Conservation (phyloP, 2,888 invertebrate genomes). For the Habrosyne pyritoides region DNA sequence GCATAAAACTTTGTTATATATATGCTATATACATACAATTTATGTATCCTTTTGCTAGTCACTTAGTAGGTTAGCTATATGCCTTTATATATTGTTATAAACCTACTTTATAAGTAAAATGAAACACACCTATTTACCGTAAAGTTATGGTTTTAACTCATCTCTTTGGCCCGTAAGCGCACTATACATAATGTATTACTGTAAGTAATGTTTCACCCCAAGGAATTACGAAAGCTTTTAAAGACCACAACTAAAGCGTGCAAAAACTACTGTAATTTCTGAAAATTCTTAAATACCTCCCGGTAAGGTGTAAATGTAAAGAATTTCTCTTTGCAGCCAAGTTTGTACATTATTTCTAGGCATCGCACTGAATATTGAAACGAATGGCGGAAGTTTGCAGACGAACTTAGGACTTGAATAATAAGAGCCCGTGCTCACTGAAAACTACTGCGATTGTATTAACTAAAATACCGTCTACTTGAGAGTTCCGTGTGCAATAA, state of each 20-base stretch:
- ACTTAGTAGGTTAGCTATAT: too few relatives aligned
- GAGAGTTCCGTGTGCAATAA: slow-evolving; percentile 43
- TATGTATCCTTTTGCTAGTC: too few relatives aligned
- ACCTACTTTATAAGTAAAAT: too few relatives aligned
- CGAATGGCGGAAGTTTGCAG: slow-evolving; percentile 63
- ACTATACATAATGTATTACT: not conserved
- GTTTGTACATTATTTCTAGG: slow-evolving; percentile 57
- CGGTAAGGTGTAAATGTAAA: slow-evolving; percentile 38
- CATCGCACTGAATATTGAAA: slow-evolving; percentile 68
- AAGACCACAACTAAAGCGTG: not conserved
- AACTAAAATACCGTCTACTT: slow-evolving; percentile 56
- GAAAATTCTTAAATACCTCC: slow-evolving; percentile 31
- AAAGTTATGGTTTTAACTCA: not conserved
- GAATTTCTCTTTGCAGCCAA: slow-evolving; percentile 47
- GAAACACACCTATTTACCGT: too few relatives aligned
- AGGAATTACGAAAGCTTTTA: not conserved
- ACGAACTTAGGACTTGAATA: slow-evolving; percentile 65
- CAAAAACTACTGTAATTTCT: not conserved
- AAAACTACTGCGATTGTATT: slow-evolving; percentile 60
- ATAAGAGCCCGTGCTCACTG: slow-evolving; percentile 54
- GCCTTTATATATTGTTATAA: too few relatives aligned
- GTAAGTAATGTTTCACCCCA: not conserved
- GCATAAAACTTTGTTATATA: too few relatives aligned
- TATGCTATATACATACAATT: too few relatives aligned
- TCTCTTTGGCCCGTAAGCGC: not conserved